Base-by-base conservation (phyloP, 2,797 vertebrate species). In the Micrastur ruficollis region DNA sequence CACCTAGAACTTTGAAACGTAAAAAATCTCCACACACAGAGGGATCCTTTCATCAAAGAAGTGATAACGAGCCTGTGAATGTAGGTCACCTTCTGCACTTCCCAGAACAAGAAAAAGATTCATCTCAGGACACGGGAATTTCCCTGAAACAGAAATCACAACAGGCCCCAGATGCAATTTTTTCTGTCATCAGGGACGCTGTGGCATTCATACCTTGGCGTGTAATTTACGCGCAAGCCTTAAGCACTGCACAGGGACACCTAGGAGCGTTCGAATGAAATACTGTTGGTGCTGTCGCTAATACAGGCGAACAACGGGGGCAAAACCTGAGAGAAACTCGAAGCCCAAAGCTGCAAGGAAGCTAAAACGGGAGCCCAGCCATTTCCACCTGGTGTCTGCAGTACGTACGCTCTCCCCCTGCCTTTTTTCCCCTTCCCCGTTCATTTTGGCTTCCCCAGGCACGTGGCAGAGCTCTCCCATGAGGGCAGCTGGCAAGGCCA, bases 401-500 rank as follows among this genome's bases (percentile, higher is more conserved):
- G 44, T 3, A 59, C 1, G 0, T 8, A 4, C 20, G 3, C 17
- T 36, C 27, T 32, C 42, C 7, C 9, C 34, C 22, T 34, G 3
- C 32, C 38, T 52, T 62, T 56, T 55, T 38, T 14, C 42, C 58
- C 3, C 5, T n/a, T 71, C 47, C 31, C 20, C 1, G 1, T 31
- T 40, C 25, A 9, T 31, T 63, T 26, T 49, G 75, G 42, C 31
- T 17, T 40, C 31, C 40, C 23, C 4, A 1, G 1, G 75, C 26
- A 18, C 1, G 0, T 3, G 9, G 50, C 42, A 72, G 58, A 32
- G 46, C 38, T 73, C 27, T 50, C 27, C 52, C 11, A 27, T 44
- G 59, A 22, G 21, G 58, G 12, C 29, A n/a, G 50, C 32, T 1
- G 1, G 49, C 29, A 36, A 11, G 38, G 83, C 21, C 53, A 38